Evolutionary conservation across 2,888 invertebrate species (phyloP), one percentile per base, ranked within the genome.

Genomic region (Aleiodes alternator): DNA sequence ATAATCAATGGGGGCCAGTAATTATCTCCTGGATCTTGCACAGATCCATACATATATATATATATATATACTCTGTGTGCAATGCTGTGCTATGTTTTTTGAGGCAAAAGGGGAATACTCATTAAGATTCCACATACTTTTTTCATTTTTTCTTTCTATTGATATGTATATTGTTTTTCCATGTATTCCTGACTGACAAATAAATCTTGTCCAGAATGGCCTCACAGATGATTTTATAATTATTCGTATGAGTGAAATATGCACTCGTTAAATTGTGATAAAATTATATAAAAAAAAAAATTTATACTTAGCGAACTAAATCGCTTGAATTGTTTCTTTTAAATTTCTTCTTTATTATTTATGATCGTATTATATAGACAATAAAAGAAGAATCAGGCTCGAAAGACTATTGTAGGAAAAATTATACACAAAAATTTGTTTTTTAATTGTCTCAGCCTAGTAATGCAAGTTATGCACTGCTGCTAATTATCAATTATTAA

Each of bases 11-110:
- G 89, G 88, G 89, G 89, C 89, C 89, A 89, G 89, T 89, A 89
- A 89, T 88, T 88, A 84, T 89, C 86, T 86, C 89, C 88, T 84
- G 86, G 88, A 88, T 88, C 88, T 88, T 87, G 87, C 87, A 87
- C 86, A 86, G 87, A 88, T 87, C 87, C 86, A 86, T 85, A 85
- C 43, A 74, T 61, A 57, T 50, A 14, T 23, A 23, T 23, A 74
- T 61, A 57, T 50, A 14, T 23, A 23, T 23, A 23, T 23, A 23
- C 23, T 23, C 61, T 43, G 48, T 55, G 64, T 61, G 61, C 56
- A 66, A 50, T 82, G 86, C 84, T 82, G 82, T 83, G 84, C 83
- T 84, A 86, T 84, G 85, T 23, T 23, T 79, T 80, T 75, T 75
- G 59, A 71, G 53, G 56, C 71, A 34, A 71, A 70, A 75, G 70